Evolutionary conservation across 2,888 invertebrate species (phyloP), one percentile per base, ranked within the genome.

Genomic region (Drosophila pseudotalamancana): DNA sequence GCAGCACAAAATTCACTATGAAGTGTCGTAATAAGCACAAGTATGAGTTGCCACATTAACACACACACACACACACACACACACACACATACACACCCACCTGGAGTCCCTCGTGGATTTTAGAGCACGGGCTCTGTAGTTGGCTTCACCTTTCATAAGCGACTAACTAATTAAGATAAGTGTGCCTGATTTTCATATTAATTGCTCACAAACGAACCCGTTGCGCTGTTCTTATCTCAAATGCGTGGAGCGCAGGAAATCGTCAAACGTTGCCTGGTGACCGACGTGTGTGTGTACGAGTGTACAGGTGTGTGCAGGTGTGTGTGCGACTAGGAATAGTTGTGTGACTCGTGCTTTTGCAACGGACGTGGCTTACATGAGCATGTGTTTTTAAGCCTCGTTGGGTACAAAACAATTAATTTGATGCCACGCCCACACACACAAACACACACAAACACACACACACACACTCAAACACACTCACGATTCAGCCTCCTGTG

Each of bases 371-470:
- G 88, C 79, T 78, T 75, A 86, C 88, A 80, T 88, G 87, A 87
- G 85, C 78, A 84, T 88, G 74, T 88, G 88, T 84, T 77, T 80
- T 85, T 88, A 87, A 88, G 88, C 77, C 88, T 84, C 81, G 88
- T 77, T 88, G 87, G 87, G 88, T 85, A 87, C 82, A 80, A 88
- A 88, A 83, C 83, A 83, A 83, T 83, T 83, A 88, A 83, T 88
- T 88, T 81, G 68, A 60, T 54, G 88, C 72, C 72, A 87, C 88
- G 85, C 87, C 87, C 80, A 59, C 78, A 32, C 40, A 55, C 48
- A 56, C 31, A 35, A 6, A 43, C 6, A 51, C 31, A 40, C 18
- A 32, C 18, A 37, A n/a, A 18, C 70, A 65, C 62, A 78, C 63
- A 31, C 34, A 54, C 46, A 53, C 27, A 34, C 5, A 27, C 4